These are phyloP conservation scores for Melanerpes aurifrons DNA, from an alignment of 2,113 vertebrate genomes.

Conservation along the genomic window DNA sequence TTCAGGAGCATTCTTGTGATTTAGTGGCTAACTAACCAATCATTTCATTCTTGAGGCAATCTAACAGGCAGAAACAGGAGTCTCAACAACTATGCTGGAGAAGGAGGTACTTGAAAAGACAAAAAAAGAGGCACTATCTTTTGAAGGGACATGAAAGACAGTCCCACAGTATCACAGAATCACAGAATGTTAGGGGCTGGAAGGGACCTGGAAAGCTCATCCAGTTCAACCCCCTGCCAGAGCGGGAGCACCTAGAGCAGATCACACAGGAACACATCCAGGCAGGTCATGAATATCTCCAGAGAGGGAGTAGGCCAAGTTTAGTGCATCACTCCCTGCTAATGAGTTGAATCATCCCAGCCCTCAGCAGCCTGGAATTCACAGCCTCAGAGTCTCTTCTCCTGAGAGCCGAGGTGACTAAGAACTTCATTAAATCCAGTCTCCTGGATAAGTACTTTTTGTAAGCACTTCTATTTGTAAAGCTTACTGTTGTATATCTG, in stretches of 20 bases:
- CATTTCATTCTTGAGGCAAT: background rate
- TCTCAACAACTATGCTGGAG: background rate
- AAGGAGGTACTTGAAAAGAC: background rate
- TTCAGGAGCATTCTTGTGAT: background rate
- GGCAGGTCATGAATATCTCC: too few relatives aligned
- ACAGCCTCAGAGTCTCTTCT: background rate
- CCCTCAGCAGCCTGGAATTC: background rate
- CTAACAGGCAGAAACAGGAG: background rate
- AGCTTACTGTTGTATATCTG: background rate
- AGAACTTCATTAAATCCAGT: background rate
- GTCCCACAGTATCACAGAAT: background rate
- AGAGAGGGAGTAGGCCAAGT: background rate
- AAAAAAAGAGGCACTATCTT: background rate
- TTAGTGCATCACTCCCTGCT: background rate
- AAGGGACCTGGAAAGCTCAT: too few relatives aligned
- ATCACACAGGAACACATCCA: too few relatives aligned
- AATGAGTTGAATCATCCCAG: background rate
- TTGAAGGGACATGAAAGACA: background rate
- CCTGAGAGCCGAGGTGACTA: background rate
- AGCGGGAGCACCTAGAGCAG: too few relatives aligned
- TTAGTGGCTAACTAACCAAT: background rate
- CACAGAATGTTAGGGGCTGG: too few relatives aligned
- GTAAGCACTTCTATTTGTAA: background rate
- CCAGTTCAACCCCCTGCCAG: too few relatives aligned
- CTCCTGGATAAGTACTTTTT: background rate